Conservation (phyloP, 2,888 invertebrate genomes). For the Andrena dorsata region DNA sequence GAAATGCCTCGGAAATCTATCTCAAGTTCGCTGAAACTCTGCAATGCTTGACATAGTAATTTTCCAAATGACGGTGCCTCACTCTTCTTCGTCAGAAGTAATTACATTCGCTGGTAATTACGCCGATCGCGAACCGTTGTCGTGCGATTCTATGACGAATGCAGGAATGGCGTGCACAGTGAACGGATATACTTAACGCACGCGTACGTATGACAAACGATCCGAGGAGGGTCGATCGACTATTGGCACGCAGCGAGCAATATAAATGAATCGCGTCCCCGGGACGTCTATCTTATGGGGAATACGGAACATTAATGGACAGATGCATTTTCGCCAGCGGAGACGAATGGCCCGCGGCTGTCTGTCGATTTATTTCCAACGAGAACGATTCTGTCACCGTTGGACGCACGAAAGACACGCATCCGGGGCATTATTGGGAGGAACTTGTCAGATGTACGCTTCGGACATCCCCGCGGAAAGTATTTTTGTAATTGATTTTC, state of each 20-base stretch:
- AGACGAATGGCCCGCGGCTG: slow-evolving; percentile 79
- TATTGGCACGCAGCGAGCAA: slow-evolving; percentile 81
- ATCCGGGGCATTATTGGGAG: slow-evolving; percentile 55
- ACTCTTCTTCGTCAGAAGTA: slow-evolving; percentile 39
- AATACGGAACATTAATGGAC: slow-evolving; percentile 84
- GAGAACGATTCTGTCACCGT: slow-evolving; percentile 71
- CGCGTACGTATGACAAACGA: slow-evolving; percentile 79
- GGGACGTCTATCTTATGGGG: slow-evolving; percentile 80
- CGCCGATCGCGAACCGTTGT: slow-evolving; percentile 24
- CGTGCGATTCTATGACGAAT: slow-evolving; percentile 67
- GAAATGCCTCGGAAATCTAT: neutral
- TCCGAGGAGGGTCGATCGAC: slow-evolving; percentile 78
- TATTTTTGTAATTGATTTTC: slow-evolving; percentile 38
- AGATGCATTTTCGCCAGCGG: slow-evolving; percentile 81
- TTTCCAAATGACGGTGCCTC: slow-evolving; percentile 19
- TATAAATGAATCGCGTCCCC: slow-evolving; percentile 84
- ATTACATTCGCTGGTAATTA: slow-evolving; percentile 57
- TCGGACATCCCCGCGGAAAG: slow-evolving; percentile 20
- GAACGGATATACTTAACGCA: slow-evolving; percentile 27
- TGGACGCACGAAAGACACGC: slow-evolving; percentile 58
- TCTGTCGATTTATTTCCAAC: slow-evolving; percentile 81
- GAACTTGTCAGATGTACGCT: slow-evolving; percentile 2
- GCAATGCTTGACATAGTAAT: slow-evolving; percentile 8
- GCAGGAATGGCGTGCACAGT: slow-evolving; percentile 65
- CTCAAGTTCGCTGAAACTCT: neutral